Evolutionary conservation across 2,888 invertebrate species (phyloP).

Genomic region (Drosophila neonasuta): DNA sequence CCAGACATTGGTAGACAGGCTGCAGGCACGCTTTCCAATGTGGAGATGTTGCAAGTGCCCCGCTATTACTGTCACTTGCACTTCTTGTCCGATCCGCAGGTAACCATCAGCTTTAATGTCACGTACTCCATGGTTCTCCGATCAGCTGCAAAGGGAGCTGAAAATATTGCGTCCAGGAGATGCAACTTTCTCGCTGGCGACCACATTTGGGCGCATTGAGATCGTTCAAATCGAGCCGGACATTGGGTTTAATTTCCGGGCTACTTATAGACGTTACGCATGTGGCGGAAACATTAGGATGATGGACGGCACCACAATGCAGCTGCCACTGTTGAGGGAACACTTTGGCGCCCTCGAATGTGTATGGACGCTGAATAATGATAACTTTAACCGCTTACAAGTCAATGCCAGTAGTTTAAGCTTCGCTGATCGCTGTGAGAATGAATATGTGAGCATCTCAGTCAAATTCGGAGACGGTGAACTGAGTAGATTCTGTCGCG

Average conservation of each 20-base stretch:
- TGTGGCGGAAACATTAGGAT: conserved; percentile 87
- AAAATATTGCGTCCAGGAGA: conserved; percentile 30
- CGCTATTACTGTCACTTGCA: conserved; percentile 63
- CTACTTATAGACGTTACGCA: conserved; percentile 85
- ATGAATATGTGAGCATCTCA: conserved; percentile 83
- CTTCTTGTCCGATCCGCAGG: conserved; percentile 45
- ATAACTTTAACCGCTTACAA: conserved; percentile 78
- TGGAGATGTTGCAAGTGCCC: conserved; percentile 21
- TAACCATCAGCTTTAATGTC: conserved; percentile 72
- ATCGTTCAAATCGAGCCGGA: conserved; percentile 42
- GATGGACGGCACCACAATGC: conserved; percentile 74
- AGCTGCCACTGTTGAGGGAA: conserved; percentile 75
- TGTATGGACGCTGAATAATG: conserved; percentile 85
- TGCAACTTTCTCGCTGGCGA: conserved; percentile 53
- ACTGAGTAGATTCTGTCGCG: conserved; percentile 85
- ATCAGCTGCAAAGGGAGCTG: conserved; percentile 6
- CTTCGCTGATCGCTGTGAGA: conserved; percentile 84
- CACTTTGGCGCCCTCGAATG: conserved; percentile 85
- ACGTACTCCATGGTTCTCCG: conserved; percentile 37
- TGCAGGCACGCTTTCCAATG: conserved; percentile 48
- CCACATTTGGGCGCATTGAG: conserved; percentile 50
- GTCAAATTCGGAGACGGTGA: conserved; percentile 73
- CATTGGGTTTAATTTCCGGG: conserved; percentile 55
- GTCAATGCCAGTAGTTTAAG: conserved; percentile 82
- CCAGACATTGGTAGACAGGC: conserved; percentile 79